phyloP scores from a whole-genome alignment of 1,140 invertebrate genomes.

The Neodiprion pinetum region DNA sequence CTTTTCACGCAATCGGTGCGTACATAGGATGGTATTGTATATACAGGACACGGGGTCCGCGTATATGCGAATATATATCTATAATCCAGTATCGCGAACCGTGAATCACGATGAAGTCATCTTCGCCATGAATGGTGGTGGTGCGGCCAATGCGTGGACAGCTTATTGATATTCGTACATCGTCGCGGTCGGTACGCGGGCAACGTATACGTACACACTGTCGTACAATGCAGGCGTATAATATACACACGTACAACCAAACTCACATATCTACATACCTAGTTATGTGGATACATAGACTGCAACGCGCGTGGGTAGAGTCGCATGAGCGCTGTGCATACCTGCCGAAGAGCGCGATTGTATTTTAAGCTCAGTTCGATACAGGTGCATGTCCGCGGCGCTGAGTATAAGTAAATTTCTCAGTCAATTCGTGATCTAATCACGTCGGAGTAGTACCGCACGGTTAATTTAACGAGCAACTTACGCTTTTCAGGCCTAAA shows the following conservation, averaged over 20 bases:
- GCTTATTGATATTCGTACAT: conserved; percentile 1
- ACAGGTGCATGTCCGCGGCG: no score
- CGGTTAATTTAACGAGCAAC: not conserved
- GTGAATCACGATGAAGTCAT: conserved; percentile 36
- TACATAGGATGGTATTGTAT: no score
- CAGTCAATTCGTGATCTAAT: not conserved
- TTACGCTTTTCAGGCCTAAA: conserved; percentile 28
- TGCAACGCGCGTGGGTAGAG: not conserved
- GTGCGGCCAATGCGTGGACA: conserved; percentile 10
- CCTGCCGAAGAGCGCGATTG: no score
- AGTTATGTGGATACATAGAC: not conserved
- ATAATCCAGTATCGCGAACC: not conserved
- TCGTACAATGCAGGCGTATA: not conserved
- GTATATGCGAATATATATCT: not conserved
- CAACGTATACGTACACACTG: not conserved
- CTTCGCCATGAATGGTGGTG: conserved; percentile 19
- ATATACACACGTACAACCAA: not conserved
- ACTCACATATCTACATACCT: not conserved
- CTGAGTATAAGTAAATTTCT: not conserved
- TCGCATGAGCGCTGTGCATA: no score
- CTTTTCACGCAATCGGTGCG: no score
- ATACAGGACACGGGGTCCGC: no score
- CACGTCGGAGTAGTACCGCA: not conserved
- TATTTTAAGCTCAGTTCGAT: no score
- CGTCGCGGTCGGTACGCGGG: not conserved